Base-by-base conservation (phyloP, 1,140 invertebrate species). In the Hypsibius dujardini region DNA sequence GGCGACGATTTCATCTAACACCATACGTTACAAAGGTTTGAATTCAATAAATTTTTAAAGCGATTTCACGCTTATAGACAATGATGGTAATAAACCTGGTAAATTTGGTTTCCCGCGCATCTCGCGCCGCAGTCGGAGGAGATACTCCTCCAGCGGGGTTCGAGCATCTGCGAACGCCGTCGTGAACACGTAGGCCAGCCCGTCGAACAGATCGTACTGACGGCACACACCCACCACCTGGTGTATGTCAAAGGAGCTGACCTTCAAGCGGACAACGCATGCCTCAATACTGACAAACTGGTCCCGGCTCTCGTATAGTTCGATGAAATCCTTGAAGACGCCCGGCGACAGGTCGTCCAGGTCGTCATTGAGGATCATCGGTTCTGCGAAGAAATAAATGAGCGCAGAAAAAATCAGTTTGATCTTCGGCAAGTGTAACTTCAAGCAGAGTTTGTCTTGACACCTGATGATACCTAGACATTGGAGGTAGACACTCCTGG, bases 171-270 rank as follows among this genome's bases (percentile, higher is more conserved):
- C 79, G 75, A 95, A 84, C 3, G 88, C 90, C 76, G 86, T 84
- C 73, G 90, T 93, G 78, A 91, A 90, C 7, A 95, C 84, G 78
- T 92, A 90, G 74, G 94, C 88, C 70, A 92, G 85, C 45, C 89
- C 90, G 77, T 91, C 88, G 81, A 90, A 92, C 15, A 95, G 79
- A 15, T 85, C 84, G 76, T 89, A 83, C 62, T 84, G 83, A 78
- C 87, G 85, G 75, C 89, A 91, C n/a, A 91, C 80, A 42, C 84
- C 87, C 62, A 95, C 85, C 46, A 84, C 81, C 80, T 94, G 90
- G 79, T 95, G 89, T 62, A 95, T 85, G 80, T 95, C 92, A 46
- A 95, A 79, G 74, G 87, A 91, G 71, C 85, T 84, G 69, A 95
- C 86, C 72, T 90, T 86, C 46, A 95, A 79, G 75, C 89, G 86